A percentile compares a stretch with the other conserved stretches of the same genome.
Conservation (phyloP, 1,140 invertebrate genomes). For the Acromyrmex echinatior region DNA sequence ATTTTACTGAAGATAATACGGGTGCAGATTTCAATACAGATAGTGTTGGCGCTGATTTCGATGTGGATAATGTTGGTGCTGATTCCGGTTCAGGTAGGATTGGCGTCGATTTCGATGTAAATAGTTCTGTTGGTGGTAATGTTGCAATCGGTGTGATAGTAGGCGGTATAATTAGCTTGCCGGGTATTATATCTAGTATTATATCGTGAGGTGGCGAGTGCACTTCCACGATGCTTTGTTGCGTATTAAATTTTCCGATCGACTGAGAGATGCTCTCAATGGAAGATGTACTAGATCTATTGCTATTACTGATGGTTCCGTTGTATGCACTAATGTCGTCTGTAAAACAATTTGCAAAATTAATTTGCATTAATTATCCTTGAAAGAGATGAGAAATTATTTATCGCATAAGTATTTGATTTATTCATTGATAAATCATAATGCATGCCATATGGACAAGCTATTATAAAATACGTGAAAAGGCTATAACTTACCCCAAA, state of each 20-base stretch:
- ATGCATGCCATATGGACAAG: conserved; percentile 17
- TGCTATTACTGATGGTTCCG: conserved; percentile 10
- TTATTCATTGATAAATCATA: not conserved
- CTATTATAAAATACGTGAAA: conserved; percentile 32
- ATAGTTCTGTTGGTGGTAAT: not conserved
- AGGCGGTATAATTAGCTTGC: not conserved
- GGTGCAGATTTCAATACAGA: not conserved
- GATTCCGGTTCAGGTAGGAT: not conserved
- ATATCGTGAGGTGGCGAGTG: conserved; percentile 34
- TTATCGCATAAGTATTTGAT: not conserved
- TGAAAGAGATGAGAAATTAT: conserved; percentile 2
- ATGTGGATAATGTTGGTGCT: not conserved
- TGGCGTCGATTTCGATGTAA: not conserved
- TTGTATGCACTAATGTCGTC: conserved; percentile 21
- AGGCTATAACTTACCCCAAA: conserved; percentile 56
- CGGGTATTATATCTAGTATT: not conserved
- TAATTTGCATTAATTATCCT: conserved; percentile 15
- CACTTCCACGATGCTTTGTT: conserved; percentile 48
- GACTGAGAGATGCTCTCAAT: conserved; percentile 12
- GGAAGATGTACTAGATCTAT: conserved; percentile 27
- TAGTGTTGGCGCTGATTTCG: not conserved
- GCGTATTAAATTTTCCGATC: conserved; percentile 11
- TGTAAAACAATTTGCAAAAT: conserved; percentile 29
- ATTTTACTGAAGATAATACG: not conserved
- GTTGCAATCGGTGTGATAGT: not conserved